Evolutionary conservation across 2,797 vertebrate species (phyloP), one percentile per base, ranked within the genome.

Genomic region (Glossophaga mutica): DNA sequence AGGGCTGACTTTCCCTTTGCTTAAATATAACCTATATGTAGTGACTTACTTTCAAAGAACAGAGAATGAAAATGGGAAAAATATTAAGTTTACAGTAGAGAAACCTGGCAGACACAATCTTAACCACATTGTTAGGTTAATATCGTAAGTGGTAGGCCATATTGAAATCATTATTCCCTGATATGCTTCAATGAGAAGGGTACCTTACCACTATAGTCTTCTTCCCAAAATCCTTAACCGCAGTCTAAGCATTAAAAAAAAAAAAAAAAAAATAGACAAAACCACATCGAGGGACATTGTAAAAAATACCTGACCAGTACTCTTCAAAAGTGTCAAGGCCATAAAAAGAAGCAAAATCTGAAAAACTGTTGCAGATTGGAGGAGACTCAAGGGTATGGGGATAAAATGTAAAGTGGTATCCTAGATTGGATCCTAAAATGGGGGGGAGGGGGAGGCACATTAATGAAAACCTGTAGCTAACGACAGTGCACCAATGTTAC

Each of bases 61-160:
- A 79, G 37, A n/a, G 37, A 94, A 81, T 37, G 18, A 21, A 55
- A 87, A 94, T 91, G 78, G 74, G 22, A 82, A 86, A 95, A 79
- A 83, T 7, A 52, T 12, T 29, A 55, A 37, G 9, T 77, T 92
- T 86, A 83, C 1, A 57, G 50, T 18, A 86, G 5, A 92, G 62
- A 86, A 77, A 90, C 16, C 9, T 87, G 24, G n/a, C 32, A 90
- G 46, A 77, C 24, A 71, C 22, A 86, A 77, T 22, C 11, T 50
- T 91, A 39, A 79, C 50, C 74, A 91, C n/a, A 71, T 67, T 55
- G 71, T 48, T 39, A 84, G 65, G 26, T 87, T 59, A 91, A 34
- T 16, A 59, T 52, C 67, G 88, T 57, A 73, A 94, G 42, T 42
- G 14, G 14, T 48, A 46, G 86, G 42, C 52, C 70, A 78, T 18